Base-by-base conservation (phyloP, 1,140 invertebrate species). In the Ceratosolen solmsi region DNA sequence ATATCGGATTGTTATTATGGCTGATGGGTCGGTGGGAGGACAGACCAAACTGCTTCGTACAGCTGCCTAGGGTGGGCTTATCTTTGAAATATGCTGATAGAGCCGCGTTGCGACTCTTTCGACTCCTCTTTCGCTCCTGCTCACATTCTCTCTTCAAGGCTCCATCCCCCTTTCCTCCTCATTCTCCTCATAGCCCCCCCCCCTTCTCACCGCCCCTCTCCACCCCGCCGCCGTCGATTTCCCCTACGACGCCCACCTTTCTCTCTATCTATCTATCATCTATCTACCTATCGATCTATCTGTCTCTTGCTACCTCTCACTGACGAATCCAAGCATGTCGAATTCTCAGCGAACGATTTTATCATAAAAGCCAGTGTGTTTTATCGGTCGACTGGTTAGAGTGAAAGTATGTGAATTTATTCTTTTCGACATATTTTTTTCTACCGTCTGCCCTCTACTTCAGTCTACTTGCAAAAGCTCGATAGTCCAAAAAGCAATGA, bases 1-100 rank as follows among this genome's bases (percentile, higher is more conserved):
- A 91, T 92, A 92, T 91, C 90, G 91, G 89, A 91, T 91, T 91
- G 90, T 91, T 91, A 91, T 91, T 91, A 91, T 90, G 89, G 88
- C 87, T 90, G 90, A 91, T 91, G 88, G 89, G 89, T 86, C 86
- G 86, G 30, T 20, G 27, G 36, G 25, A 54, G 83, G 73, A 86
- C 86, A 86, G 83, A 11, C 27, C 49, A 71, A 71, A 71, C 70
- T 49, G 41, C 41, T 30, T 71, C 36, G n/a, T n/a, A 71, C 38
- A 71, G 25, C 25, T 71, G 70, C 25, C 25, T 27, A 76, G 87
- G 85, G 83, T 84, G 86, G 86, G 89, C 91, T 92, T 92, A 92
- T 92, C 91, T 91, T 90, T 92, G 90, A 91, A 91, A 91, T 91
- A 91, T 91, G 89, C 90, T 90, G 90, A 91, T 89, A 90, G 87